A percentile compares a stretch with the other conserved stretches of the same genome.
Conservation (phyloP, 2,797 vertebrate genomes). For the Pangasius mekongensis region DNA sequence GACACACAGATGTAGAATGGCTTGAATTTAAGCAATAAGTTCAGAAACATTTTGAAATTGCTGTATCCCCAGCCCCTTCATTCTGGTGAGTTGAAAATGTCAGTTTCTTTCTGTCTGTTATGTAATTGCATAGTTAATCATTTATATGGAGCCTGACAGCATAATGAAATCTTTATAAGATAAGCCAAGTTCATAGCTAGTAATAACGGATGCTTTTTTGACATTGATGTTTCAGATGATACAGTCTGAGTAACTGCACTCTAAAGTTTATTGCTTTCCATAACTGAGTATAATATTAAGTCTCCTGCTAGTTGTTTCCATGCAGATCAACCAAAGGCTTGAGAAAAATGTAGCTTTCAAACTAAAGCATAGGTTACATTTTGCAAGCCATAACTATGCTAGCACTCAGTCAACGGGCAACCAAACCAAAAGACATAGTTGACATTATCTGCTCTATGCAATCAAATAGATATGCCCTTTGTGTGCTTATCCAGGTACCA, state of each 20-base stretch:
- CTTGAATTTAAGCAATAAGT: not conserved
- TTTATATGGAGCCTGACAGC: not conserved
- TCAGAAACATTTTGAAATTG: not conserved
- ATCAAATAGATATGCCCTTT: not conserved
- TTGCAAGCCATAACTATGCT: not conserved
- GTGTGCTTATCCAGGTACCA: constrained; percentile 76
- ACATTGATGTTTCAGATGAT: not conserved
- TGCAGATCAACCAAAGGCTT: not conserved
- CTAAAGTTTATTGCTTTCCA: no score
- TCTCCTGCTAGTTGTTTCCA: not conserved
- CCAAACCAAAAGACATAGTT: not conserved
- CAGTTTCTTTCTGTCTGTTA: not conserved
- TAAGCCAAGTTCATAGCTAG: not conserved
- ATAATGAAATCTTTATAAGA: not conserved
- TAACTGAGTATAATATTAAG: not conserved
- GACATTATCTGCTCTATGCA: not conserved
- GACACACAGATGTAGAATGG: not conserved
- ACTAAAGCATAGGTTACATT: not conserved
- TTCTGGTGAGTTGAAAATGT: not conserved
- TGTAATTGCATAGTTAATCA: not conserved
- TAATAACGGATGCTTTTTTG: not conserved
- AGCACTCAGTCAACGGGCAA: not conserved
- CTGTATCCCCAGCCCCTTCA: not conserved
- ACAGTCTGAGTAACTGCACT: not conserved
- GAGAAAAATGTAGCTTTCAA: not conserved